Base-by-base conservation (phyloP, 2,888 invertebrate genomes). In the Tortricodes alternella region DNA sequence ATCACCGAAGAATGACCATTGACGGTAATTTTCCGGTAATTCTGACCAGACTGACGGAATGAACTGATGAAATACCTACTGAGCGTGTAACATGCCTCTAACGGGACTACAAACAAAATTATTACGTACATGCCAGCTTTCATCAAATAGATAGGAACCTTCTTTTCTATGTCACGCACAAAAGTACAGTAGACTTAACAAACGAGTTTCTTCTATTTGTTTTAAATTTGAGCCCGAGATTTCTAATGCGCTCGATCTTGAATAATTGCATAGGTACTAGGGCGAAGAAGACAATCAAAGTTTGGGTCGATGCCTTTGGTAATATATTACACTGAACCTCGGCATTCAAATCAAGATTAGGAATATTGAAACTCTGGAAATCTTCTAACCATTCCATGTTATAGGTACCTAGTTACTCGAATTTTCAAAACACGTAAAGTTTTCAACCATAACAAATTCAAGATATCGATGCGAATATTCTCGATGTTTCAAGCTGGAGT, bases 191-290 rank as follows among this genome's bases (percentile, higher is more conserved):
- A 11, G 19, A 37, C 24, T 18, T 9, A 41, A 37, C 48, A 55
- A 55, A 55, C 55, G 27, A 55, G 55, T 55, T 55, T 49, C 16
- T 21, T 44, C n/a, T 41, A 19, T 55, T 44, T 51, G 35, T 16
- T 55, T 53, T 13, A 15, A 16, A n/a, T 34, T 27, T 21, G 41
- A 27, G 24, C 13, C 35, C 35, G 21, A 41, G 53, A 48, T 48
- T 48, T 35, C 27, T 55, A 35, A 34, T 19, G 16, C 41, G 16
- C 55, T 41, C 32, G 1, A 16, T 27, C 27, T 32, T 35, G 3
- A 29, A 37, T 15, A 29, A n/a, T 5, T 35, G 11, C 13, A 15
- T 11, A 11, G 8, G 9, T 38, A 32, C 9, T 23, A 13, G 7
- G 24, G 19, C 44, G 37, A 37, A 13, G n/a, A 27, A 44, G 5